phyloP scores from a whole-genome alignment of 2,797 vertebrate species.

The Geotrypetes seraphini region DNA sequence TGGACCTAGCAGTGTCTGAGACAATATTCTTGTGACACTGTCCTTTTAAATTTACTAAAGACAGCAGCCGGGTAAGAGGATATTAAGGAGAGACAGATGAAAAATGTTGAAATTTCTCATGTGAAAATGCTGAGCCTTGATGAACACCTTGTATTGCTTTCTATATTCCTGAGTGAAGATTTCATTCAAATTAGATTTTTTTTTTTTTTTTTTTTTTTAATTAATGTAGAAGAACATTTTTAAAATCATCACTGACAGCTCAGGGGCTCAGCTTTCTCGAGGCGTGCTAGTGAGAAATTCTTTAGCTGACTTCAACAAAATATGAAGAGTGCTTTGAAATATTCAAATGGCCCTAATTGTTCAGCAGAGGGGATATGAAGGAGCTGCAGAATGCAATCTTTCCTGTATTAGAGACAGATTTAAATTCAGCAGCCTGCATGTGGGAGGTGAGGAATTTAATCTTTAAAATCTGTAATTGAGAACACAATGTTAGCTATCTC shows the following conservation, averaged over 20 bases:
- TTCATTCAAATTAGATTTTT: conserved; percentile 9
- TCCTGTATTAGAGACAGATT: fast-evolving
- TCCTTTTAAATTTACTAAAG: no score
- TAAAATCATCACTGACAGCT: conserved; percentile 3
- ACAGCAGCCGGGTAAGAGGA: no score
- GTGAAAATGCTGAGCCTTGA: no score
- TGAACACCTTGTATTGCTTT: no score
- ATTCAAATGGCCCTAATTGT: neutral
- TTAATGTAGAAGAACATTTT: conserved; percentile 14
- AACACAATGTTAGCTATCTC: neutral
- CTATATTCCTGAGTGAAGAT: neutral
- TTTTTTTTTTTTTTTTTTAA: conserved; percentile 13
- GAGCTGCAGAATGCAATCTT: neutral
- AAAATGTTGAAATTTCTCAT: no score
- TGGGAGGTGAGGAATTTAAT: neutral
- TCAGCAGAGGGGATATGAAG: neutral
- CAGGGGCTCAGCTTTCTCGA: neutral
- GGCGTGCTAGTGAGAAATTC: neutral
- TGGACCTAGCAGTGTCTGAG: no score
- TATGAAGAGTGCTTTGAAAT: neutral
- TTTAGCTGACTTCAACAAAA: neutral
- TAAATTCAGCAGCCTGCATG: neutral
- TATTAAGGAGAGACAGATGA: no score
- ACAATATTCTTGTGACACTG: no score
- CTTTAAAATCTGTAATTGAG: neutral